phyloP scores from a whole-genome alignment of 2,888 invertebrate species.

The Cybosia mesomella region DNA sequence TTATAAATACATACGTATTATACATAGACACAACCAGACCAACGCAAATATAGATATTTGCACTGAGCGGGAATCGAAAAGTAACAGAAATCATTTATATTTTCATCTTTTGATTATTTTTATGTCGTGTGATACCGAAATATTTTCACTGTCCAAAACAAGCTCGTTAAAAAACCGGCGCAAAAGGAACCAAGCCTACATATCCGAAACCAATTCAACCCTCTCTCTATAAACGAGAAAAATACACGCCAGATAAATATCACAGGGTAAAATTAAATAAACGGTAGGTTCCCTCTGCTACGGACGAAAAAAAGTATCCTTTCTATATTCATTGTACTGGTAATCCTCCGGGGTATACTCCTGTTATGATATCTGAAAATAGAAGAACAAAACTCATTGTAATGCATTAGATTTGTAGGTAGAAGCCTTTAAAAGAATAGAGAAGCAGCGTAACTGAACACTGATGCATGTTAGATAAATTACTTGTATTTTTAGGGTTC shows the following conservation, averaged over 20 bases:
- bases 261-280: slow-evolving; percentile 47
- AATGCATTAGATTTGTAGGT: slow-evolving; percentile 55
- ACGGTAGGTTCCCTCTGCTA: slow-evolving; percentile 26
- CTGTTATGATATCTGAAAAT: slow-evolving; percentile 57
- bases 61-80: too few species aligned
- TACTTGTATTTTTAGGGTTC: too few species aligned
- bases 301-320: slow-evolving; percentile 43
- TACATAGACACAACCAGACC: too few species aligned
- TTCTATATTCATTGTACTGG: slow-evolving; percentile 64
- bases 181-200: slow-evolving; percentile 26
- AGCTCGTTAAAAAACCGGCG: slow-evolving; percentile 8
- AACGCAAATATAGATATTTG: too few species aligned
- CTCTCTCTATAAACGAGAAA: slow-evolving; percentile 30
- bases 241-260: slow-evolving; percentile 47
- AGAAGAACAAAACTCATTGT: slow-evolving; percentile 58
- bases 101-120: not conserved
- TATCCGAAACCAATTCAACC: slow-evolving; percentile 30
- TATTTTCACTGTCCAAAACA: slow-evolving; percentile 12
- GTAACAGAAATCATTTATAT: not conserved
- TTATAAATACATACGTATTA: too few species aligned
- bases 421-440: slow-evolving; percentile 39
- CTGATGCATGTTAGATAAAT: too few species aligned
- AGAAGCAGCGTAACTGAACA: slow-evolving; percentile 41
- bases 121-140: not conserved
- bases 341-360: slow-evolving; percentile 51